Conservation (phyloP, 1,140 invertebrate genomes). For the Drosophila mayri region DNA sequence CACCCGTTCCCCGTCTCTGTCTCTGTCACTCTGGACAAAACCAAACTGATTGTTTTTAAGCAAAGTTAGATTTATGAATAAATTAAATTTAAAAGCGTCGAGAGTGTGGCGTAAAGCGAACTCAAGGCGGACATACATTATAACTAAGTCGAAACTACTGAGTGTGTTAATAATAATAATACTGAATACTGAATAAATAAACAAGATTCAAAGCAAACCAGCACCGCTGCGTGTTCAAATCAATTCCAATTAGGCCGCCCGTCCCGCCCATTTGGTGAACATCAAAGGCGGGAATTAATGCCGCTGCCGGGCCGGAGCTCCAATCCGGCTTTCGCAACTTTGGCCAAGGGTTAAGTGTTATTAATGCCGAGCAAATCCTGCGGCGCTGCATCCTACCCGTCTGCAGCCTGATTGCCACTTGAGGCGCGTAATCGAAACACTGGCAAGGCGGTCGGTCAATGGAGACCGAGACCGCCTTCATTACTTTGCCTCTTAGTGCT, state of each 20-base stretch:
- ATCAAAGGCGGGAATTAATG: conserved; percentile 45
- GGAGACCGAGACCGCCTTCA: conserved; percentile 53
- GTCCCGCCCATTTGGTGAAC: background rate
- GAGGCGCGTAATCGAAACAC: conserved; percentile 71
- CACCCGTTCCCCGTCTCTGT: conserved; percentile 36
- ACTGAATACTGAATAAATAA: conserved; percentile 77
- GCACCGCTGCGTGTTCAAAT: conserved; percentile 17
- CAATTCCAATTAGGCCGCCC: conserved; percentile 48
- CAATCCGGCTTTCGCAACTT: conserved; percentile 28
- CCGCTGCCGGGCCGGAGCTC: conserved; percentile 8
- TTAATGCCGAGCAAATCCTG: conserved; percentile 59
- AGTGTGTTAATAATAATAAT: conserved; percentile 79
- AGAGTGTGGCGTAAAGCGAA: conserved; percentile 11
- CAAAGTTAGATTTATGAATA: conserved; percentile 60
- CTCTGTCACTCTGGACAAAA: conserved; percentile 64
- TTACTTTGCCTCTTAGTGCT: conserved; percentile 52
- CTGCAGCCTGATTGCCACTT: conserved; percentile 50
- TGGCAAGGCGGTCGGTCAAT: conserved; percentile 62
- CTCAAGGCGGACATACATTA: conserved; percentile 62
- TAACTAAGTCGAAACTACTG: conserved; percentile 79
- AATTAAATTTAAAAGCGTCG: conserved; percentile 43
- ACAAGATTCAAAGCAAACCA: conserved; percentile 44
- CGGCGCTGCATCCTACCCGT: conserved; percentile 33
- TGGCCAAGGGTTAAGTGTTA: conserved; percentile 61
- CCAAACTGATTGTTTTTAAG: conserved; percentile 82